Conservation (phyloP, 35 echinoderm and acorn worm species). For the Ophioderma brevispina region DNA sequence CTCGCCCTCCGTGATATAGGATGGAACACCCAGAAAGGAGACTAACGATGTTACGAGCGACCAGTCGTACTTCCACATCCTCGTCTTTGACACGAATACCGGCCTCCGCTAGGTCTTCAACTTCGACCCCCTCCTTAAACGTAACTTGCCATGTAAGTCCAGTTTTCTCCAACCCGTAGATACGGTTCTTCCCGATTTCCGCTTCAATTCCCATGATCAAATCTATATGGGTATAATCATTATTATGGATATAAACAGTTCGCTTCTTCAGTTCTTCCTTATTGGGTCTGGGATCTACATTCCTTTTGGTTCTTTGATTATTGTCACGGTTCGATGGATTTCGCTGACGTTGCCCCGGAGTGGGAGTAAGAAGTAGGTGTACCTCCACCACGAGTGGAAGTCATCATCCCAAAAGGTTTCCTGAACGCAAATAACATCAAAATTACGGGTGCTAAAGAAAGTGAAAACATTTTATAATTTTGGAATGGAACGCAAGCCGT, state of each 20-base stretch:
- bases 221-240: not conserved
- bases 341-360: too few relatives aligned
- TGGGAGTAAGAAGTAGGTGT: too few relatives aligned
- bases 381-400: too few relatives aligned
- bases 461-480: not conserved
- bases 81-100: not conserved
- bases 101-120: not conserved
- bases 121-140: not conserved
- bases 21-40: not conserved
- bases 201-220: not conserved
- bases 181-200: not conserved
- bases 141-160: not conserved
- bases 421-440: constrained; percentile 24
- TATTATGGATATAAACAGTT: not conserved
- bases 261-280: too few relatives aligned
- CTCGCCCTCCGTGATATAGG: not conserved
- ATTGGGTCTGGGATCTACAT: too few relatives aligned
- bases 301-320: too few relatives aligned
- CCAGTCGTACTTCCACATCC: not conserved
- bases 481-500: not conserved
- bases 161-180: not conserved
- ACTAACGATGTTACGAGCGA: not conserved
- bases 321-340: too few relatives aligned
- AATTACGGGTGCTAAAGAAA: not conserved
- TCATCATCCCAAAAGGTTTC: constrained; percentile 23